Evolutionary conservation across 23 tunicate species (phyloP), one percentile per base, ranked within the genome.

Genomic region (Oikopleura dioica): DNA sequence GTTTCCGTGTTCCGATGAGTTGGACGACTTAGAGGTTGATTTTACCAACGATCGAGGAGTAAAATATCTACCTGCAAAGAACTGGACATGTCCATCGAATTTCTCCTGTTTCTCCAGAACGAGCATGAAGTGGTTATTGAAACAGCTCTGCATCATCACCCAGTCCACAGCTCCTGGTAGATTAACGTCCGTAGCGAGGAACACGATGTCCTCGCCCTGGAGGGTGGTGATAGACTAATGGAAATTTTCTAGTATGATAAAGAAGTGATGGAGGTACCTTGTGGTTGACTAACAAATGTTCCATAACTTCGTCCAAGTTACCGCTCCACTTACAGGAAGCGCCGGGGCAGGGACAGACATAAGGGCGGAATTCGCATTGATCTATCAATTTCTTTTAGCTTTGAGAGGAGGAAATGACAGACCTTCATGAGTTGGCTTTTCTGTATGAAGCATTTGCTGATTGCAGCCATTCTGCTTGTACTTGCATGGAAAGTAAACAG

Each of bases 291-390:
- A 91, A 80, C 31, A 91, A 51, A 76, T 91, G 97, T 4, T 89
- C 92, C 97, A 91, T 91, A n/a, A 91, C 97, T 50, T 82, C 87
- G 78, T 91, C 97, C 35, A 91, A 67, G 0, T 89, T 78, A 0
- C 97, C 97, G 50, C 82, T 89, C 97, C 97, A 91, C 55, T 91
- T 91, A 51, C 97, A 91, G 23, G 92, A 85, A n/a, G 97, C 97
- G 1, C 97, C 97, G 1, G 97, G 97, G 76, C 97, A 91, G 24
- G 97, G 97, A 79, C 97, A 91, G 12, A 92, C 82, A 69, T 91
- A 91, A 29, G 97, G 97, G 34, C 97, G 84, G 50, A 77, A 91
- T 77, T 91, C 94, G 76, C 97, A 91, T 2, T 75, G 67, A 35
- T 91, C 55, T 44, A 44, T 9, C 9, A 44, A 44, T 9, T 21